phyloP scores from a whole-genome alignment of 2,888 invertebrate genomes.

The Aethes cnicana region DNA sequence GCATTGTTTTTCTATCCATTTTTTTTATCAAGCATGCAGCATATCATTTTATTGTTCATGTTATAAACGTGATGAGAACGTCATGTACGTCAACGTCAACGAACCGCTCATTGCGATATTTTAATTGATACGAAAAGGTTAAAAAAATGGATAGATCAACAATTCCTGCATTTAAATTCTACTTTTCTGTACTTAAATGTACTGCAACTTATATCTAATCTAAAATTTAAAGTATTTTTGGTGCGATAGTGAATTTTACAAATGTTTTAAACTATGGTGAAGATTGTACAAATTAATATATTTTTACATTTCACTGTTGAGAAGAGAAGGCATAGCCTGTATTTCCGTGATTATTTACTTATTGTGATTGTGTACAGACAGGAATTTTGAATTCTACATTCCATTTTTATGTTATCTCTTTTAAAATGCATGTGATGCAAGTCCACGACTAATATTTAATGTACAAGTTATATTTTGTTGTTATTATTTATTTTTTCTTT shows the following conservation, averaged over 20 bases:
- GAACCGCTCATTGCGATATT: too few relatives aligned
- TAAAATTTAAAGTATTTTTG: constrained; percentile 73
- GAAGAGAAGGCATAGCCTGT: constrained; percentile 75
- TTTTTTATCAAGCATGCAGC: too few relatives aligned
- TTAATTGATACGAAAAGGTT: not conserved
- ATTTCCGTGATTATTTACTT: constrained; percentile 75
- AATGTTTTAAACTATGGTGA: constrained; percentile 71
- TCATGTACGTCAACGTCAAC: too few relatives aligned
- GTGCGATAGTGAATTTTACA: constrained; percentile 81
- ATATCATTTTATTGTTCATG: too few relatives aligned
- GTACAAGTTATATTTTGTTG: constrained; percentile 46
- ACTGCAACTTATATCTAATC: constrained; percentile 63
- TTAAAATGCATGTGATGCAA: constrained; percentile 76
- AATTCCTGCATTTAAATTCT: constrained; percentile 63
- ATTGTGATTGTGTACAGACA: constrained; percentile 77
- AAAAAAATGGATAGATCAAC: constrained; percentile 56
- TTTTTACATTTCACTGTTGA: constrained; percentile 81
- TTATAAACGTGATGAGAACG: too few relatives aligned
- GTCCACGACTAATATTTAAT: constrained; percentile 77
- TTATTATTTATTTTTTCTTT: constrained; percentile 61
- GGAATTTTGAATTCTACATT: constrained; percentile 81
- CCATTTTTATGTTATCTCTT: constrained; percentile 69
- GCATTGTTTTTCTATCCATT: constrained; percentile 17
- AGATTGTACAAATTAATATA: constrained; percentile 82
- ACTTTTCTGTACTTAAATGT: constrained; percentile 67